A percentile compares a stretch with the other conserved stretches of the same genome.
phyloP scores from a whole-genome alignment of 2,797 vertebrate genomes.

The Sebastes matsubarae region DNA sequence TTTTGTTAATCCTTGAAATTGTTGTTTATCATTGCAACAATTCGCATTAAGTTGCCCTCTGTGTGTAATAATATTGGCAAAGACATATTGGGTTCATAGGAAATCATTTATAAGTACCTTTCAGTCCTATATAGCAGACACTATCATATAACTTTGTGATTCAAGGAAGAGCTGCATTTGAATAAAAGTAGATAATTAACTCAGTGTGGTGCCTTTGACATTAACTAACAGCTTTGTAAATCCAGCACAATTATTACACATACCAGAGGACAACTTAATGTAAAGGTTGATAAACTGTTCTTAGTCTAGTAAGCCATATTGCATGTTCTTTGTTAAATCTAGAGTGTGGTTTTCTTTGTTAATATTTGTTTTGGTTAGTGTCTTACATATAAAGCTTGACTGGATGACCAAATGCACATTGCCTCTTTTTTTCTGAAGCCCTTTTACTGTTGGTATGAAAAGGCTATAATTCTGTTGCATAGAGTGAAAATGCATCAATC shows the following conservation, averaged over 20 bases:
- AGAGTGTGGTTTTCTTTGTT: slow-evolving; percentile 79
- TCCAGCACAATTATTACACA: slow-evolving; percentile 25
- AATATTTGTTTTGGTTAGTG: slow-evolving; percentile 80
- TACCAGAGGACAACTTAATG: slow-evolving; percentile 74
- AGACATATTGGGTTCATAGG: not conserved
- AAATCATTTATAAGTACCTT: not conserved
- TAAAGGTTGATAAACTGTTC: slow-evolving; percentile 72
- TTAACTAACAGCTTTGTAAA: not conserved
- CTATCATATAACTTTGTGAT: not conserved
- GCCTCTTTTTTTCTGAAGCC: slow-evolving; percentile 20
- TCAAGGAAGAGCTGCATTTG: not conserved
- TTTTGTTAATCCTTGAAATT: slow-evolving; percentile 73
- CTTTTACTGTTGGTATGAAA: slow-evolving; percentile 1
- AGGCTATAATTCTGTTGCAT: slow-evolving; percentile 48
- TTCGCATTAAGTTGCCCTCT: slow-evolving; percentile 77
- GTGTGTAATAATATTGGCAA: slow-evolving; percentile 46
- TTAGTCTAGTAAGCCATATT: slow-evolving; percentile 67
- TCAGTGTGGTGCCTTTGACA: not conserved
- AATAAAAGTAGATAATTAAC: slow-evolving; percentile 24
- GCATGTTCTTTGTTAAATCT: slow-evolving; percentile 78
- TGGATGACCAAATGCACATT: slow-evolving; percentile 82
- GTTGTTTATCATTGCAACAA: slow-evolving; percentile 79
- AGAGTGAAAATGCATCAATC: slow-evolving; percentile 46
- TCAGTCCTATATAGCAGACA: not conserved
- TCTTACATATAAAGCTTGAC: slow-evolving; percentile 70